Evolutionary conservation across 2,797 vertebrate genomes (phyloP).

Genomic region (Syngnathus acus): DNA sequence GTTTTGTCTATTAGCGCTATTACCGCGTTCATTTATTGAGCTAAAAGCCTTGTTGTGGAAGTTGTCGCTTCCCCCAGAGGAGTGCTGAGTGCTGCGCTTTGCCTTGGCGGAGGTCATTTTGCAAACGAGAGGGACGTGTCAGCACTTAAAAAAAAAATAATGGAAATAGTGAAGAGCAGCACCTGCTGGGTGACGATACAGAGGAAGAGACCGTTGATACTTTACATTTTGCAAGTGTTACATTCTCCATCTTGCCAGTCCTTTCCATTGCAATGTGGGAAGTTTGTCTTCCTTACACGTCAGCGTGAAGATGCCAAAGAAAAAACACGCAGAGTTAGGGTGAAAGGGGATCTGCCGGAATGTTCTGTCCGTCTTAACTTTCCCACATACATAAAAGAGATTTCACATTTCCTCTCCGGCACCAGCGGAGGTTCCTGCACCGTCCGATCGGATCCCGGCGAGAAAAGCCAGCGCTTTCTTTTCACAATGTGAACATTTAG

Average conservation of each 20-base stretch:
- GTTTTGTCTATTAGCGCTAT: conserved; percentile 5
- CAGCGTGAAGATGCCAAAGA: background rate
- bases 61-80: background rate
- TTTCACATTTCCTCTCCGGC: background rate
- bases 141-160: background rate
- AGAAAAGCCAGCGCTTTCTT: background rate
- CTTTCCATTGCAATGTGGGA: background rate
- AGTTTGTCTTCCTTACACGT: background rate
- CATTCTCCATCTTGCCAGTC: background rate
- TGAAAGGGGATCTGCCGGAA: background rate
- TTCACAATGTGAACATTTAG: conserved; percentile 3
- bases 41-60: conserved; percentile 5
- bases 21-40: background rate
- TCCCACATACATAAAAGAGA: conserved; percentile 2
- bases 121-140: conserved; percentile 1
- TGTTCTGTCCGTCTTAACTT: background rate
- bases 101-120: conserved; percentile 1
- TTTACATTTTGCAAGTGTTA: background rate
- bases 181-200: background rate
- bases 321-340: background rate
- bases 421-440: background rate
- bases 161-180: background rate
- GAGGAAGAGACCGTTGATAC: background rate
- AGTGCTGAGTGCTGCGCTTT: background rate
- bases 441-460: background rate